phyloP scores from a whole-genome alignment of 2,113 vertebrate species.

The Pica pica region DNA sequence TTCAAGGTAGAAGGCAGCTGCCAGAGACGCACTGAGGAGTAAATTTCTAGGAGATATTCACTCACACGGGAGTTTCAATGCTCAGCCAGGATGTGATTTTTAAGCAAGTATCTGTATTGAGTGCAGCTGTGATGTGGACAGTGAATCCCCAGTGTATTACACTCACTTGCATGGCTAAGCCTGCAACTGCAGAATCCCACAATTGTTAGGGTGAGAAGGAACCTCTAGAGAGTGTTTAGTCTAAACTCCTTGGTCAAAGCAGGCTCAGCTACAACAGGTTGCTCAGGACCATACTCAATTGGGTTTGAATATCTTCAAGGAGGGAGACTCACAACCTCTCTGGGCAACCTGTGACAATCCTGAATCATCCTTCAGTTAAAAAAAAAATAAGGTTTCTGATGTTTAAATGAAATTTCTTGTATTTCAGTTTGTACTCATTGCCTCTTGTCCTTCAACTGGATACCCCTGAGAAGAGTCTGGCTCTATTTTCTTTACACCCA shows the following conservation, averaged over 20 bases:
- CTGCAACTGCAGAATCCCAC: neutral
- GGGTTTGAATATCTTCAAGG: neutral
- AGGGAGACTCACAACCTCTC: neutral
- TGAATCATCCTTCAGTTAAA: neutral
- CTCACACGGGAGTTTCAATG: accelerated
- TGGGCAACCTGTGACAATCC: neutral
- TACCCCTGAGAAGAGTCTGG: neutral
- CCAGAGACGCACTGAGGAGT: neutral
- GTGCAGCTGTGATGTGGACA: neutral
- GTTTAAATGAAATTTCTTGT: neutral
- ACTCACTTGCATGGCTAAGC: neutral
- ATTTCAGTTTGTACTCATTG: neutral
- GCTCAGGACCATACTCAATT: neutral
- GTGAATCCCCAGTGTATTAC: neutral
- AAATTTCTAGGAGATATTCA: neutral
- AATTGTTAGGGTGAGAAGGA: neutral
- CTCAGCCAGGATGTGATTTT: neutral
- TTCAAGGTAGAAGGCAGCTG: neutral
- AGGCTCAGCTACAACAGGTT: neutral
- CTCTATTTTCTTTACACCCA: neutral
- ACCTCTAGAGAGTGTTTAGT: neutral
- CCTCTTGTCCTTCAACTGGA: neutral
- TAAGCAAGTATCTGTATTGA: neutral
- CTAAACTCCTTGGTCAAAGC: neutral
- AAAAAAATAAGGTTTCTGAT: neutral